Percentiles rank a stretch among this genome's conserved stretches.
Evolutionary conservation across 2,113 vertebrate genomes (phyloP).

Genomic region (Kobus ellipsiprymnus): DNA sequence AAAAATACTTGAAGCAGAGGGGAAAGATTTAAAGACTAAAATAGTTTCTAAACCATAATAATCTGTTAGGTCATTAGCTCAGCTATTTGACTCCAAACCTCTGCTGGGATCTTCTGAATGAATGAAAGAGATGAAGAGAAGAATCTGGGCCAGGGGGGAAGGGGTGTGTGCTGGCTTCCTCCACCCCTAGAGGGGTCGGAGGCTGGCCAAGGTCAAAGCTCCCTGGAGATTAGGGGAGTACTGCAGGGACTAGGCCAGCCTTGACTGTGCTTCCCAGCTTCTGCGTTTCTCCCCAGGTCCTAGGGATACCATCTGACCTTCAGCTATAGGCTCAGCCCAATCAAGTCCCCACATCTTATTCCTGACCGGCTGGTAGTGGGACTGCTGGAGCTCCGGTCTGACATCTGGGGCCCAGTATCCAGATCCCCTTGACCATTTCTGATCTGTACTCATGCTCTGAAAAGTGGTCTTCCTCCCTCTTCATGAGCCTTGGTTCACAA

Average conservation of each 20-base stretch:
- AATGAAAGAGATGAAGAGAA: neutral
- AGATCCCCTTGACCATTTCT: neutral
- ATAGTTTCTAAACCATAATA: neutral
- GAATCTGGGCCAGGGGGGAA: neutral
- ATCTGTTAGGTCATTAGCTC: neutral
- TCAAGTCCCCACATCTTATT: neutral
- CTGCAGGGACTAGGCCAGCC: neutral
- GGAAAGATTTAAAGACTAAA: neutral
- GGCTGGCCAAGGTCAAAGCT: neutral
- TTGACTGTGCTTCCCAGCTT: neutral
- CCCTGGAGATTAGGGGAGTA: neutral
- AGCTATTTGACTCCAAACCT: neutral
- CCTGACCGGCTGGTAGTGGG: neutral
- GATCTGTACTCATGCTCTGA: neutral
- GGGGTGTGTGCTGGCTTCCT: neutral
- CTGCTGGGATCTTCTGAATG: neutral
- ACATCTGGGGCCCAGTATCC: neutral
- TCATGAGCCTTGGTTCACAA: neutral
- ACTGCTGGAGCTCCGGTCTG: neutral
- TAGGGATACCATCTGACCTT: neutral
- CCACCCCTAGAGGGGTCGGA: neutral
- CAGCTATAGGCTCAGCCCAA: neutral
- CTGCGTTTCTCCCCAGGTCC: neutral
- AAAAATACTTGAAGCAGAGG: constrained; percentile 1
- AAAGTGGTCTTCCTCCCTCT: neutral